Evolutionary conservation across 2,797 vertebrate genomes (phyloP).

Genomic region (Cyprinodon diabolis): DNA sequence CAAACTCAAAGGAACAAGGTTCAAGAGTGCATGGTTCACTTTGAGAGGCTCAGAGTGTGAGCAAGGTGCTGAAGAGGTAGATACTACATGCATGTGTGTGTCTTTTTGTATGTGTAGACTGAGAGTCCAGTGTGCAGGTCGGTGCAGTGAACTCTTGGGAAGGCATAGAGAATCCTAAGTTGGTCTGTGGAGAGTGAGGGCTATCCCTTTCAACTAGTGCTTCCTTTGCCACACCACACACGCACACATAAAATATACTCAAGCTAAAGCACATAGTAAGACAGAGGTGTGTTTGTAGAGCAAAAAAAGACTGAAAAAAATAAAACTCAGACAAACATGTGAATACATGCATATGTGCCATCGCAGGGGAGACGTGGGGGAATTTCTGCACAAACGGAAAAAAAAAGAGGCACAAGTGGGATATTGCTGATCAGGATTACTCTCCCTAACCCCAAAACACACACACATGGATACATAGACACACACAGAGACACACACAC

Average conservation of each 20-base stretch:
- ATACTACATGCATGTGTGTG: conserved; percentile 33
- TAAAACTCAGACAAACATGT: background rate
- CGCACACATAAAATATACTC: conserved; percentile 22
- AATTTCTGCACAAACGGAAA: conserved; percentile 20
- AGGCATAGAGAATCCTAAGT: conserved; percentile 70
- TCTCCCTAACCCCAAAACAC: conserved; percentile 26
- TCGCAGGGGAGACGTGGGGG: conserved; percentile 28
- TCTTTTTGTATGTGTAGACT: conserved; percentile 26
- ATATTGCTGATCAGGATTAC: conserved; percentile 33
- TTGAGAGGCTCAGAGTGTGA: conserved; percentile 51
- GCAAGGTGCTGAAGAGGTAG: conserved; percentile 54
- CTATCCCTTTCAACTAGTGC: conserved; percentile 73
- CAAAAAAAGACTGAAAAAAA: background rate
- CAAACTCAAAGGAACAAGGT: conserved; percentile 61
- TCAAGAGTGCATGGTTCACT: conserved; percentile 63
- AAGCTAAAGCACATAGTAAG: conserved; percentile 1
- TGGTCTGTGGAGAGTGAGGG: conserved; percentile 66
- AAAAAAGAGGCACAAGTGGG: conserved; percentile 29
- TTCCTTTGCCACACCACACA: conserved; percentile 57
- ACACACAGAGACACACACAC: conserved; percentile 15
- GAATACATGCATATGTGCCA: conserved; percentile 28
- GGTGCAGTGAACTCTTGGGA: conserved; percentile 69
- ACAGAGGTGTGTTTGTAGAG: background rate
- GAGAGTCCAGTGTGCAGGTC: conserved; percentile 52
- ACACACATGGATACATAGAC: background rate